A percentile compares a stretch with the other conserved stretches of the same genome.
Conservation (phyloP, 2,888 invertebrate species). For the Tipula unca region DNA sequence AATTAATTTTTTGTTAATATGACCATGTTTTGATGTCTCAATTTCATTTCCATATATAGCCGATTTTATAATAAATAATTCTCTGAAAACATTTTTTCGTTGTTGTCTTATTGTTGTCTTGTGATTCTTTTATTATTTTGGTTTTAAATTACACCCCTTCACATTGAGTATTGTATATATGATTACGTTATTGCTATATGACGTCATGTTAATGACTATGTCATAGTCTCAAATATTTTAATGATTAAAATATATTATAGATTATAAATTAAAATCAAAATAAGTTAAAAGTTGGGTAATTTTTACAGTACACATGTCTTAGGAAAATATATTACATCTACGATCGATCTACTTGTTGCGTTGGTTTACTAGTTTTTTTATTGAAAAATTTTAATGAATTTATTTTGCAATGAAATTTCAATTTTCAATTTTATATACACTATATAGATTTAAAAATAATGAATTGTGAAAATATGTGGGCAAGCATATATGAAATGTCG, state of each 20-base stretch:
- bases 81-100: background rate
- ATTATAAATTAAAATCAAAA: background rate
- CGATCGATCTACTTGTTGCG: background rate
- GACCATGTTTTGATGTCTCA: background rate
- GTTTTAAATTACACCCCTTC: background rate
- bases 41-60: slow-evolving; percentile 8
- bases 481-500: background rate
- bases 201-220: background rate
- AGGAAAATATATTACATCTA: background rate
- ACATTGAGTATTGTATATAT: background rate
- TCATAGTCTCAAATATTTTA: background rate
- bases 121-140: background rate
- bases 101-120: background rate
- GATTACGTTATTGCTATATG: background rate
- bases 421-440: background rate
- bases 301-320: background rate
- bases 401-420: background rate
- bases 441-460: background rate
- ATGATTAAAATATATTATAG: too few relatives aligned
- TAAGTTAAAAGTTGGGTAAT: too few relatives aligned
- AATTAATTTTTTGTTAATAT: background rate
- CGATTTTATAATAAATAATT: background rate
- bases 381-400: background rate
- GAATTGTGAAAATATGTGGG: slow-evolving; percentile 8
- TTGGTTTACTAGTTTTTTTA: background rate